Evolutionary conservation across 2,888 invertebrate genomes (phyloP).

Genomic region (Rhingia rostrata): DNA sequence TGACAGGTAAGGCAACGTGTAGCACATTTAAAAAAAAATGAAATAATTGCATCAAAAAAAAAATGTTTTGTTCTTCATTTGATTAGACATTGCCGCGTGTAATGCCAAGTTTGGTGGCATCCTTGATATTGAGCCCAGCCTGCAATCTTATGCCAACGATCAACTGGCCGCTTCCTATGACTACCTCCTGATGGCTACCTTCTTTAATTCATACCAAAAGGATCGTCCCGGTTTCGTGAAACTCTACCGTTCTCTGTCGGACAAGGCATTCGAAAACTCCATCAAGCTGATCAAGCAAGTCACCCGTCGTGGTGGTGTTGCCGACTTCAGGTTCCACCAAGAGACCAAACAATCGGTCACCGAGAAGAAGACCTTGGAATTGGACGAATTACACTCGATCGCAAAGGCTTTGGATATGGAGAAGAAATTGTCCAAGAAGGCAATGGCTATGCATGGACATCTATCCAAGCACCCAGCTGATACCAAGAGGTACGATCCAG

Average conservation of each 20-base stretch:
- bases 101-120: slow-evolving; percentile 25
- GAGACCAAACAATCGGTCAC: slow-evolving; percentile 75
- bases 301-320: slow-evolving; percentile 87
- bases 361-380: slow-evolving; percentile 76
- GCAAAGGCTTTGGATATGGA: slow-evolving; percentile 90
- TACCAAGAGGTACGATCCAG: slow-evolving; percentile 85
- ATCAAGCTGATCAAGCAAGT: slow-evolving; percentile 91
- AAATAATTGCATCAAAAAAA: background rate
- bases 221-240: slow-evolving; percentile 90
- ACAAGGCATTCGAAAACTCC: slow-evolving; percentile 89
- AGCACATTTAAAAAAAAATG: slow-evolving; percentile 1
- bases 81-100: slow-evolving; percentile 2
- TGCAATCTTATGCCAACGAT: slow-evolving; percentile 83
- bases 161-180: slow-evolving; percentile 90
- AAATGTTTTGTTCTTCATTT: background rate
- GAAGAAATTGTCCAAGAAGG: slow-evolving; percentile 88
- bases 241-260: slow-evolving; percentile 89
- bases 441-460: slow-evolving; percentile 87
- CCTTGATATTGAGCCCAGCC: slow-evolving; percentile 76
- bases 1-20: background rate
- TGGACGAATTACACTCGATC: slow-evolving; percentile 88
- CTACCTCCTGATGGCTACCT: slow-evolving; percentile 89
- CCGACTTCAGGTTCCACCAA: slow-evolving; percentile 84
- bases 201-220: slow-evolving; percentile 90
- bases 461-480: slow-evolving; percentile 83